Base-by-base conservation (phyloP, 2,888 invertebrate genomes). In the Nysson spinosus region DNA sequence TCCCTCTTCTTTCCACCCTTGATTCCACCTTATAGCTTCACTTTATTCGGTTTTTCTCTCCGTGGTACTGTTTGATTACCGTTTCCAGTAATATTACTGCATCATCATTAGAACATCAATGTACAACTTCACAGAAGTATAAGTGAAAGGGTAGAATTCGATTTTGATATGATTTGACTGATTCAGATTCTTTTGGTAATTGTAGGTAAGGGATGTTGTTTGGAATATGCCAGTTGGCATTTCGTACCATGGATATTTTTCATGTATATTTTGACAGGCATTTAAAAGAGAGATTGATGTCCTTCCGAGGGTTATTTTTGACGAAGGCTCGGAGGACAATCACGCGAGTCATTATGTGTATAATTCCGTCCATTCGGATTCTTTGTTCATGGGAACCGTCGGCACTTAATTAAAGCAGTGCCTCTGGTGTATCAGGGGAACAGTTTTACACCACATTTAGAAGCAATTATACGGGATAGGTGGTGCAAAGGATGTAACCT, bases 371-470 rank as follows among this genome's bases (percentile, higher is more conserved):
- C 9, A 17, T 26, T 9, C 22, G 46, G 19, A 46, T 28, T 37
- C 32, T 17, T 32, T 35, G 12, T 52, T 19, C 44, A 24, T 40
- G 24, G 16, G 16, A 42, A 11, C 26, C 44, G 57, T 37, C 43
- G 51, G 52, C 16, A 51, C n/a, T 49, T 55, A 62, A 71, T 70
- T 66, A 51, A 61, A 55, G 19, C 22, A 32, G 35, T 28, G 11
- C 34, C 14, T 12, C n/a, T 11, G 42, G 24, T 16, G 37, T 43
- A 57, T 74, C 68, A 68, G 68, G 68, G 56, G 69, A 67, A 79
- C 61, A 68, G 65, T 78, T 77, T 76, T 78, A 78, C 72, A 76
- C 52, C 63, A 60, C 69, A 67, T 78, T 47, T 72, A 72, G 66
- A 70, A 75, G 58, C 72, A 76, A 75, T 77, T 79, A 75, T 64